Evolutionary conservation across 2,888 invertebrate genomes (phyloP).

Genomic region (Mylabris sibirica): DNA sequence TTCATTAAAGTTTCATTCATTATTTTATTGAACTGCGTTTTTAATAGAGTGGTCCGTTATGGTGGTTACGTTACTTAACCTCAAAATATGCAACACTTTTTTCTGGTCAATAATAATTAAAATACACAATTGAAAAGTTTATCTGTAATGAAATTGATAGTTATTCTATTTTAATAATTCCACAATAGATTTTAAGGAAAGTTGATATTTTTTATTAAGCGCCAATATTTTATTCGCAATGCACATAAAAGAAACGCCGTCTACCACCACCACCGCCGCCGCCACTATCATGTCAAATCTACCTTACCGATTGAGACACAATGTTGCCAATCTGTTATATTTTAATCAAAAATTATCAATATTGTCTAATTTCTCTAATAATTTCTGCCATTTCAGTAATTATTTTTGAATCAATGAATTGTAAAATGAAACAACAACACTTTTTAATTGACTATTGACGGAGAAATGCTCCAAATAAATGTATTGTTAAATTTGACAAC

Average conservation of each 20-base stretch:
- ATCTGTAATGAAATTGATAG: too few relatives aligned
- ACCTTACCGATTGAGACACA: background rate
- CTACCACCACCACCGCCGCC: background rate
- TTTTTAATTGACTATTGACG: too few relatives aligned
- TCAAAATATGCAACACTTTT: background rate
- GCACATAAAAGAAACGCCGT: background rate
- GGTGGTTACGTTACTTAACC: slow-evolving; percentile 8
- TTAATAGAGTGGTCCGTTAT: slow-evolving; percentile 3
- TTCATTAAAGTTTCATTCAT: slow-evolving; percentile 53
- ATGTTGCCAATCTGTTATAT: background rate
- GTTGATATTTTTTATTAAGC: background rate
- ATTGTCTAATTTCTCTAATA: background rate
- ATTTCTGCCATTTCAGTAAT: background rate
- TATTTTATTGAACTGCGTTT: slow-evolving; percentile 37
- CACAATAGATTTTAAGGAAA: background rate
- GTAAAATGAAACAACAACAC: background rate
- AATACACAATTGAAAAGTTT: background rate
- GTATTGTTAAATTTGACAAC: background rate
- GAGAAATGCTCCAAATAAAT: background rate
- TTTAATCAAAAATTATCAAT: background rate
- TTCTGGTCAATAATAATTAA: background rate
- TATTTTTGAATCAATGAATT: background rate
- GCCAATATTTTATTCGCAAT: background rate
- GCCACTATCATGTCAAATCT: background rate
- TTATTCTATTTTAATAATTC: too few relatives aligned